These are phyloP conservation scores for Gallinago stenura DNA, from an alignment of 2,797 vertebrate species.

Conservation along the genomic window DNA sequence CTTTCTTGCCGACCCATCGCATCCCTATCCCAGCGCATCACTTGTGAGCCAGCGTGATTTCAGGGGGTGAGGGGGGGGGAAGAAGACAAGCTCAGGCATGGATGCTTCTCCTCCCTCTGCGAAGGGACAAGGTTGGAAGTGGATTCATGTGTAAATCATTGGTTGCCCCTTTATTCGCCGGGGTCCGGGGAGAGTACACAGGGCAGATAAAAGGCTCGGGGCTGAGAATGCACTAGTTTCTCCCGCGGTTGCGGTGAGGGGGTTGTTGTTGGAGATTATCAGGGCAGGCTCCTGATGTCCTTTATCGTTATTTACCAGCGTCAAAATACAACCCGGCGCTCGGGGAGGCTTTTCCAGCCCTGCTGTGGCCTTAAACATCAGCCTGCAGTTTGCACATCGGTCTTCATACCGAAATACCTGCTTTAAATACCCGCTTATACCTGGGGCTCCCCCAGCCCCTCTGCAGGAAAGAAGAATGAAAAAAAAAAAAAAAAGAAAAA, in stretches of 20 bases:
- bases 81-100: conserved; percentile 79
- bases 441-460: neutral
- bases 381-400: neutral
- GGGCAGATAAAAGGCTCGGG: conserved; percentile 81
- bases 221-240: conserved; percentile 71
- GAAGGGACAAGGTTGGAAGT: conserved; percentile 64
- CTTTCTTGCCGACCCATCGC: conserved; percentile 33
- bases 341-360: neutral
- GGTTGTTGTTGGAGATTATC: conserved; percentile 83
- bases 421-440: neutral
- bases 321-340: conserved; percentile 49
- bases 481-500: neutral
- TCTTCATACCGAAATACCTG: neutral
- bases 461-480: neutral
- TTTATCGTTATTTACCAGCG: conserved; percentile 77
- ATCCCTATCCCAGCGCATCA: conserved; percentile 58
- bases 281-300: conserved; percentile 71
- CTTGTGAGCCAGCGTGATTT: conserved; percentile 75
- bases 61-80: conserved; percentile 9
- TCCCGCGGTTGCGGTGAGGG: conserved; percentile 73
- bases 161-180: conserved; percentile 82
- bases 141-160: conserved; percentile 89
- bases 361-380: neutral
- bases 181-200: conserved; percentile 83
- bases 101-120: conserved; percentile 67